Percentiles rank a stretch among this genome's conserved stretches.
These are phyloP conservation scores for Apodemus agrarius DNA, from an alignment of 2,797 vertebrate species.

Conservation along the genomic window DNA sequence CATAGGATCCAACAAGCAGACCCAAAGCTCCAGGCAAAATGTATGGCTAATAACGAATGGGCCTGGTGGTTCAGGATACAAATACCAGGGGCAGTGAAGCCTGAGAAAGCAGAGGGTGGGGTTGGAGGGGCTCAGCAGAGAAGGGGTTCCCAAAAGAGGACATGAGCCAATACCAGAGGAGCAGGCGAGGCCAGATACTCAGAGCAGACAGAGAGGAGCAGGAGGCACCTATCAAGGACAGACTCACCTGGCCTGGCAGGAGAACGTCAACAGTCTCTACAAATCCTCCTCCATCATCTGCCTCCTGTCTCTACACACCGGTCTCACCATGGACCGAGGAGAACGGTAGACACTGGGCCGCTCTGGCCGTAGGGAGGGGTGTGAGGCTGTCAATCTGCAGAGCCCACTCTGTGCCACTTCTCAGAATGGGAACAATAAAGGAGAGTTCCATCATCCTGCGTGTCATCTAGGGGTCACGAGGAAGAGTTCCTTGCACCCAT, in stretches of 20 bases:
- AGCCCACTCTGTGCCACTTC: accelerated
- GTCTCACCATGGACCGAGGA: neutral
- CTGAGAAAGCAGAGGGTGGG: neutral
- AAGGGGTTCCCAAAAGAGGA: neutral
- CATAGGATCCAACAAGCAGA: too few relatives aligned
- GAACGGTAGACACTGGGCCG: neutral
- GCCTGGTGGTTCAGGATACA: neutral
- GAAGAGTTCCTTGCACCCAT: neutral
- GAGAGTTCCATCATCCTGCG: neutral
- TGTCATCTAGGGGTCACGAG: neutral
- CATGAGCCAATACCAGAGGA: neutral
- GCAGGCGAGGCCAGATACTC: neutral
- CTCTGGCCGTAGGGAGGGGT: neutral
- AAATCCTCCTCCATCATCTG: neutral
- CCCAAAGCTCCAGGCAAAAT: neutral
- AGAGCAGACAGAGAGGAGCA: neutral
- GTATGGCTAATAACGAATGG: accelerated
- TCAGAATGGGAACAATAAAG: neutral
- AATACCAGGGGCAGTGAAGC: neutral
- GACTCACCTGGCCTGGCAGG: neutral
- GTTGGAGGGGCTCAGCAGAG: neutral
- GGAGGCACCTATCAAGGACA: neutral
- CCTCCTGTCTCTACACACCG: neutral
- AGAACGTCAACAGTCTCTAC: neutral
- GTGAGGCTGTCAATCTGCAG: neutral